Conservation (phyloP, 2,797 vertebrate genomes). For the Pseudochirops corinnae region DNA sequence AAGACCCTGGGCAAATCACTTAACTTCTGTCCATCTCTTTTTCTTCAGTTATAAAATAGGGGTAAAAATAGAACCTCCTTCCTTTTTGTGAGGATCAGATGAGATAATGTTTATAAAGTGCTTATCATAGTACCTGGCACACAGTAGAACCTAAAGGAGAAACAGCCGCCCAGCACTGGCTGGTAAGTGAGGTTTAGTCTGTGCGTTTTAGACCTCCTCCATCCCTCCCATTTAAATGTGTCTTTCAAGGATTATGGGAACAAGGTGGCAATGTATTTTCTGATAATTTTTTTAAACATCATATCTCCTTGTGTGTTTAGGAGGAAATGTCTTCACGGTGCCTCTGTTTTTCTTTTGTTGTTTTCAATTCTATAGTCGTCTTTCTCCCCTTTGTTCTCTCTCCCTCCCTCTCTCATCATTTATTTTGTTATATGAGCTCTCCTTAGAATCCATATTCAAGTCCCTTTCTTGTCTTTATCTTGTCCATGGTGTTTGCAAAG, state of each 20-base stretch:
- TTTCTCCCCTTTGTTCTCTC: background rate
- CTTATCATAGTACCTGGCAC: too few relatives aligned
- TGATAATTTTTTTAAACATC: too few relatives aligned
- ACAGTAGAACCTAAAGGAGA: background rate
- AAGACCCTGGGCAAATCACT: background rate
- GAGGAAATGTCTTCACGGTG: background rate
- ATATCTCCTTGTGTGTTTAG: background rate
- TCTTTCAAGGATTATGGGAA: too few relatives aligned
- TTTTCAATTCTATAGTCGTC: background rate
- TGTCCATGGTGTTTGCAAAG: background rate
- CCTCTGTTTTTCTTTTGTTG: background rate
- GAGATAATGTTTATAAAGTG: background rate
- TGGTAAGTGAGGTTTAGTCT: background rate
- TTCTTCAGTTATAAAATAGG: background rate
- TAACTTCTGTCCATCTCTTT: background rate
- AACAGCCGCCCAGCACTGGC: background rate
- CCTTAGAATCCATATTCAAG: background rate
- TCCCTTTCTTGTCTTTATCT: background rate
- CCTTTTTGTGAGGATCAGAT: background rate
- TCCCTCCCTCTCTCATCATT: conserved; percentile 41
- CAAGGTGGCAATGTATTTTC: too few relatives aligned
- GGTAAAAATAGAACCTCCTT: background rate
- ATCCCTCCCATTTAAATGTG: background rate
- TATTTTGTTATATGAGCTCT: background rate
- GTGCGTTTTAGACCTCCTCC: background rate